Base-by-base conservation (phyloP, 2,797 vertebrate genomes). In the Scolopax rusticola region DNA sequence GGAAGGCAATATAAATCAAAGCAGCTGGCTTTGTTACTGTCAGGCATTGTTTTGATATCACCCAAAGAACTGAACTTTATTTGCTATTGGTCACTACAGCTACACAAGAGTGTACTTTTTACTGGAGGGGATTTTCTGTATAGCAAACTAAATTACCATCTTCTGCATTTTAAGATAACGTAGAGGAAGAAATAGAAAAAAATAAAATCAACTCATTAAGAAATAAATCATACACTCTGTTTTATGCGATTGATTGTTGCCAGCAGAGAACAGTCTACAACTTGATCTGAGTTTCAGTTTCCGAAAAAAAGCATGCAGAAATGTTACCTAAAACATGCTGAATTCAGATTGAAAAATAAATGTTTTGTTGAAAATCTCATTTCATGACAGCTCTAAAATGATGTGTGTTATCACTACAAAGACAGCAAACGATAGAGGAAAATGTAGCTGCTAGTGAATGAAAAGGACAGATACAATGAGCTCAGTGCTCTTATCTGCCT, bases 1-100 rank as follows among this genome's bases (percentile, higher is more conserved):
- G 82, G 94, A 97, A 94, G 95, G 96, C 92, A 84, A 57, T 54
- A 85, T 96, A 97, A 97, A 97, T 98, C 96, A 97, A 97, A 97
- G 95, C 89, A 90, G 80, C 84, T 93, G 94, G 81, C 89, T 90
- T 91, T 84, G 11, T 97, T 91, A 95, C 86, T 94, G 63, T 78
- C 88, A 68, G 84, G 68, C 93, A 20, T 33, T 96, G 92, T 90
- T 83, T 89, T 92, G 87, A 74, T 86, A 90, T 94, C 92, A 82
- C 59, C 89, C 81, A 91, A 97, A 96, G 88, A 95, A 60, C 61
- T 36, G 36, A 82, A 91, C 90, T 93, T 97, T 95, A 77, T 95
- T 96, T 91, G 87, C 82, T 87, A 33, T 93, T 94, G 89, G 94
- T 89, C 92, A 84, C 78, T 64, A 40, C 15, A 71, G 89, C 80